Evolutionary conservation across 1,140 invertebrate species (phyloP), one percentile per base, ranked within the genome.

Genomic region (Monochamus saltuarius): DNA sequence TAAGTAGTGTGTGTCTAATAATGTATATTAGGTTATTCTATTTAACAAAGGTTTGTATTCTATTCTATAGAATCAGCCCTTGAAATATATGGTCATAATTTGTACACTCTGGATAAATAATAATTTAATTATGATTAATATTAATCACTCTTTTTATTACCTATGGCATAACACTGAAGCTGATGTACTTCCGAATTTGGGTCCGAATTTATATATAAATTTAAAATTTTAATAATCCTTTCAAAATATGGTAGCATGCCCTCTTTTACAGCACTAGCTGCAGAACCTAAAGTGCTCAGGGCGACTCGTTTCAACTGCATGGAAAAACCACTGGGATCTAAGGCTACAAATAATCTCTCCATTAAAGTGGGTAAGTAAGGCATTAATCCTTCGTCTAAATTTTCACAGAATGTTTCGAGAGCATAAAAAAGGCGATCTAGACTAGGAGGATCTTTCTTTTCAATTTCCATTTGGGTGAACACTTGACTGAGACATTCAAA

Each of bases 391-490:
- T 87, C 82, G 53, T 86, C 87, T 35, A 93, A 75, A 76, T 91
- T 90, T 75, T 91, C 89, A 70, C 87, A 90, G 64, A 91, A 92
- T 38, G 84, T 87, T 73, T 92, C 89, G 17, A 94, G 67, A 0
- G 91, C 90, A 74, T 91, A 92, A 70, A 92, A 93, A 76, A 91
- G 87, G 39, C 89, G 82, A 62, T 86, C 83, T 0, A 87, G 76
- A 34, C 85, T 85, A 11, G 81, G 79, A 0, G 84, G 81, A 55
- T 88, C 83, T 59, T 82, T 82, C 14, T 80, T 73, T 43, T 81
- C 78, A 53, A 79, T 77, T 69, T 81, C 78, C 36, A 85, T 77
- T 63, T 83, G 79, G 14, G 67, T 63, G 56, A 82, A 82, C 22
- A 88, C 74, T 67, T 87, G 81, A 13, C 80, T 76, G 1, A 92